These are phyloP conservation scores for Pseudorectes ferrugineus DNA, from an alignment of 2,113 vertebrate species.

Conservation along the genomic window DNA sequence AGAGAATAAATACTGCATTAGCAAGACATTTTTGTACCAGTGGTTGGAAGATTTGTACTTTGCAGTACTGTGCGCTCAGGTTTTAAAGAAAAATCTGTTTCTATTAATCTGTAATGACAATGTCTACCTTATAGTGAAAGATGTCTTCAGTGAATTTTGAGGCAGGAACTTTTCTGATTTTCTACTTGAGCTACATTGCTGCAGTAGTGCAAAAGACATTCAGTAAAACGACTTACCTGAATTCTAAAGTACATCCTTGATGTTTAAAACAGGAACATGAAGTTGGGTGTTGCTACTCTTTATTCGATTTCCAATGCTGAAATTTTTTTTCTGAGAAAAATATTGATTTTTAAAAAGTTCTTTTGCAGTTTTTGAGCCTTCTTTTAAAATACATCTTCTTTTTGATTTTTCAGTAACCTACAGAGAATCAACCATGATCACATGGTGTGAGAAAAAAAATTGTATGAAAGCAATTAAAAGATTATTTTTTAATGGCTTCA, in stretches of 20 bases:
- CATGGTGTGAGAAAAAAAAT: not conserved
- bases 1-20: not conserved
- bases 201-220: not conserved
- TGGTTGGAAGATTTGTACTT: not conserved
- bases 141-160: not conserved
- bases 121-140: not conserved
- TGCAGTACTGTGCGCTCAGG: fast-evolving
- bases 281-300: not conserved
- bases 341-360: fast-evolving
- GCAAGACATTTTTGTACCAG: not conserved
- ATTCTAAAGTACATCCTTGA: not conserved
- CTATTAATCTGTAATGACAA: not conserved
- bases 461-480: fast-evolving
- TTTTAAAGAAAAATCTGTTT: not conserved
- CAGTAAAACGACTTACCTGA: not conserved
- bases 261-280: not conserved
- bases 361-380: not conserved
- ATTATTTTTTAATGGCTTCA: not conserved
- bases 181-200: not conserved
- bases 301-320: not conserved
- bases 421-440: not conserved
- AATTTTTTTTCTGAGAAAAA: not conserved
- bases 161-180: not conserved
- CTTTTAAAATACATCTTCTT: not conserved
- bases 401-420: not conserved